These are phyloP conservation scores for Tipula helvola DNA, from an alignment of 2,888 invertebrate genomes.

Conservation along the genomic window DNA sequence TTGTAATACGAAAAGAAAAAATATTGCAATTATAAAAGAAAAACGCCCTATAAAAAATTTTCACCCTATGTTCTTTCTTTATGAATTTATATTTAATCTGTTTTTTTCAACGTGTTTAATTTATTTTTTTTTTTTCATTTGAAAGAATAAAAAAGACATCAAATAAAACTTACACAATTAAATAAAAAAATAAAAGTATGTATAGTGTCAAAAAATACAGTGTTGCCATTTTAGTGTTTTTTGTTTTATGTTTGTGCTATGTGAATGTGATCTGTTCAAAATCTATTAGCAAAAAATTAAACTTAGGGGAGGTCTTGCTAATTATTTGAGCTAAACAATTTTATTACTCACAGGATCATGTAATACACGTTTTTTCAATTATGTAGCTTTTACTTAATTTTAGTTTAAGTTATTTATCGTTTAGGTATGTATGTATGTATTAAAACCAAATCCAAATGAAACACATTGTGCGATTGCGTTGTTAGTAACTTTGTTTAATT, in stretches of 20 bases:
- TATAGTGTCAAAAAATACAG: background rate
- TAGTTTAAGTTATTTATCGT: background rate
- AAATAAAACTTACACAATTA: background rate
- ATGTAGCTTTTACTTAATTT: background rate
- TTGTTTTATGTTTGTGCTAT: background rate
- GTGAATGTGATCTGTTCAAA: background rate
- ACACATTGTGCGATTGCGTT: background rate
- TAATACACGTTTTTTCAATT: background rate
- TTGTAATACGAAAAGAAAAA: background rate
- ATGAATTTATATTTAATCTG: background rate
- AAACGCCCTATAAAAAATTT: background rate
- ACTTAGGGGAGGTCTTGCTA: background rate
- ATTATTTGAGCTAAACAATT: background rate
- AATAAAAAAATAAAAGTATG: background rate
- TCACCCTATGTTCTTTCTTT: conserved; percentile 4
- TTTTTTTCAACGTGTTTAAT: background rate
- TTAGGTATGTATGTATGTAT: background rate
- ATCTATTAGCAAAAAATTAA: background rate
- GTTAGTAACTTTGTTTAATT: background rate
- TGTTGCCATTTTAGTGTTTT: background rate
- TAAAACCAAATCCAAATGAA: background rate
- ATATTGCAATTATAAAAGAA: background rate
- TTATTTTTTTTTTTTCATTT: background rate
- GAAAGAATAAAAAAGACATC: background rate
- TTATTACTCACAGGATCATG: background rate